Evolutionary conservation across 2,888 invertebrate genomes (phyloP), one percentile per base, ranked within the genome.

Genomic region (Diplolepis rosae): DNA sequence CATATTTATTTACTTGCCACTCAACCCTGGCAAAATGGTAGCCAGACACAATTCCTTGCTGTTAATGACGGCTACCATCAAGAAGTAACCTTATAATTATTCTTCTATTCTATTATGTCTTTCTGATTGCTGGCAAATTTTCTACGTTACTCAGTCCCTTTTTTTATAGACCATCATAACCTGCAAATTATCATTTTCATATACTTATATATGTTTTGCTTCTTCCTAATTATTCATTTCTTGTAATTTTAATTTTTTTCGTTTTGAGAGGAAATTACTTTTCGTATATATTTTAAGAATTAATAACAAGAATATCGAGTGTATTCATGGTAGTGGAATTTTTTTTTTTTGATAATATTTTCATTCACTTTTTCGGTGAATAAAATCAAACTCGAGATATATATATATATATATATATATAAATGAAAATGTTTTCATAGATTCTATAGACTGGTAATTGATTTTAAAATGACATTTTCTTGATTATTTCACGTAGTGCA

Each of bases 31-130:
- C 15, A 50, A 77, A 79, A 79, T 81, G 79, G 79, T 80, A 76
- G 81, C 72, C 73, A 77, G 79, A 77, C 79, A 79, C 82, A 78
- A 83, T 84, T 81, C 79, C 77, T 75, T 72, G 72, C 72, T 69
- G 79, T 75, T 81, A 84, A 83, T 84, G 79, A 82, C 76, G 75
- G 78, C 81, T 80, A 78, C 81, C 79, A 74, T 78, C 76, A 71
- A 74, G 66, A 22, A 71, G 73, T 73, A 79, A 83, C 82, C 83
- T 84, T 80, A 76, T 85, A 83, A 85, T 85, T 85, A 85, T 79
- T 80, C 77, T 79, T 82, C 79, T 79, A 77, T 82, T 84, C 83
- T 84, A 82, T 83, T 84, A 83, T 77, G 76, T 77, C 70, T 74
- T 72, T 67, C 72, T 77, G 68, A 81, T 80, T 82, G 77, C 78